These are phyloP conservation scores for Lepidocyrtinus sp. DNA, from an alignment of 2,888 invertebrate genomes.

Conservation along the genomic window DNA sequence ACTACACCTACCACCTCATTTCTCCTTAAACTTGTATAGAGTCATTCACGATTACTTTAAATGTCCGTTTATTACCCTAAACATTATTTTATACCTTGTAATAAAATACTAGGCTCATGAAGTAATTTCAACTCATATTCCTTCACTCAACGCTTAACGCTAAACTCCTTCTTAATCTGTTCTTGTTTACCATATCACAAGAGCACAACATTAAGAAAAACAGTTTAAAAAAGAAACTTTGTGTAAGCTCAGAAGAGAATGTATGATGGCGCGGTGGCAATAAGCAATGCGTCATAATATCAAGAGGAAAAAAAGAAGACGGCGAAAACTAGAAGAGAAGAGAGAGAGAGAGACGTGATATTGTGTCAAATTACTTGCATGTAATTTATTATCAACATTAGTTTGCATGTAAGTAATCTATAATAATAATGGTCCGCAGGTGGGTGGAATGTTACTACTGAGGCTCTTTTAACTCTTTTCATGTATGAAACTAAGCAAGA, in stretches of 20 bases:
- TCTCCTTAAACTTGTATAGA: background rate
- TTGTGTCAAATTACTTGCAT: slow-evolving; percentile 65
- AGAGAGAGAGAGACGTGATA: slow-evolving; percentile 61
- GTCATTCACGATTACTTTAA: slow-evolving; percentile 56
- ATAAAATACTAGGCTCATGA: slow-evolving; percentile 1
- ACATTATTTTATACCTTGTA: slow-evolving; percentile 5
- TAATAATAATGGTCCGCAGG: slow-evolving; percentile 63
- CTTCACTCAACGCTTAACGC: no score
- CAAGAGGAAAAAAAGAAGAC: slow-evolving; percentile 46
- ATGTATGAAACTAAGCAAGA: background rate
- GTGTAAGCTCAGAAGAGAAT: background rate
- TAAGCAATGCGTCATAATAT: slow-evolving; percentile 62
- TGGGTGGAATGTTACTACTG: slow-evolving; percentile 58
- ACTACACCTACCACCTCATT: slow-evolving; percentile 8
- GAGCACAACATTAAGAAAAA: no score
- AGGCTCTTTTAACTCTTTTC: slow-evolving; percentile 17
- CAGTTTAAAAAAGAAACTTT: background rate
- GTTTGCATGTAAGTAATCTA: slow-evolving; percentile 63
- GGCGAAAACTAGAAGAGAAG: slow-evolving; percentile 45
- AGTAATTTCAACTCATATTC: slow-evolving; percentile 3
- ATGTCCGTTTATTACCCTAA: slow-evolving; percentile 1
- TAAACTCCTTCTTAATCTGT: slow-evolving; percentile 3
- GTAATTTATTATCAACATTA: slow-evolving; percentile 64
- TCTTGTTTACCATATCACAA: background rate
- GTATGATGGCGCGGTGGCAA: slow-evolving; percentile 34